Conservation (phyloP, 2,888 invertebrate species). For the Drosophila longiperda region DNA sequence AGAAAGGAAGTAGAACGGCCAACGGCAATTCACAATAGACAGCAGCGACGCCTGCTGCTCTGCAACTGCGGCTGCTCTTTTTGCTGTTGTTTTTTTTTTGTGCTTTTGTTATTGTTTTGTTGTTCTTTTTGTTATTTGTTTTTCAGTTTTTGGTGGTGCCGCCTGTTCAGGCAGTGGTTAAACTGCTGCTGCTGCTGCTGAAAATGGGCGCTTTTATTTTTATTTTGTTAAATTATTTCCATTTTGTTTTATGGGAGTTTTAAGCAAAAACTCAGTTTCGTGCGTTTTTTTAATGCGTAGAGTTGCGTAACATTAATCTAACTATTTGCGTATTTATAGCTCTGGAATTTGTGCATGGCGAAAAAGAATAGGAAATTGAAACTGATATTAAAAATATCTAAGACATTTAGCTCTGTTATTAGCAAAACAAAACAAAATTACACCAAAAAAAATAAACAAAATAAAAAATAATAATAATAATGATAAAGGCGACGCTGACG, state of each 20-base stretch:
- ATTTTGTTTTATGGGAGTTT: constrained; percentile 27
- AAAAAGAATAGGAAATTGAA: constrained; percentile 20
- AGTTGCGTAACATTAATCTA: constrained; percentile 51
- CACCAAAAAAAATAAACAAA: constrained; percentile 14
- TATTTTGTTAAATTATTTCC: constrained; percentile 27
- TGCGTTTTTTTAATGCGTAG: constrained; percentile 3
- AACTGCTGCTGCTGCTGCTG: constrained; percentile 6
- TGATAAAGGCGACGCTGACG: constrained; percentile 47
- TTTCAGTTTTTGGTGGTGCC: constrained; percentile 2
- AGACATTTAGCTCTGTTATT: constrained; percentile 12
- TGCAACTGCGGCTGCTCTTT: constrained; percentile 5
- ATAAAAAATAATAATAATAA: constrained; percentile 35
- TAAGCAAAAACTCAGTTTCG: constrained; percentile 12
- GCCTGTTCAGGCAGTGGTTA: constrained; percentile 16
- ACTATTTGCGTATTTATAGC: constrained; percentile 55
- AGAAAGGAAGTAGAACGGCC: neutral
- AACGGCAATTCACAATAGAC: constrained; percentile 23
- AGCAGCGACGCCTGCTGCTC: constrained; percentile 30
- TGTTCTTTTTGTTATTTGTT: constrained; percentile 14
- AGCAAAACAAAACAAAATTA: constrained; percentile 30
- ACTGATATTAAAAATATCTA: constrained; percentile 44
- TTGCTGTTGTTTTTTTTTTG: neutral
- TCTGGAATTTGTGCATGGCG: constrained; percentile 32
- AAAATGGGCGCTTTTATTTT: constrained; percentile 21
- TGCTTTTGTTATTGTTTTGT: constrained; percentile 2